Evolutionary conservation across 2,888 invertebrate species (phyloP).

Genomic region (Eremobia ochroleuca): DNA sequence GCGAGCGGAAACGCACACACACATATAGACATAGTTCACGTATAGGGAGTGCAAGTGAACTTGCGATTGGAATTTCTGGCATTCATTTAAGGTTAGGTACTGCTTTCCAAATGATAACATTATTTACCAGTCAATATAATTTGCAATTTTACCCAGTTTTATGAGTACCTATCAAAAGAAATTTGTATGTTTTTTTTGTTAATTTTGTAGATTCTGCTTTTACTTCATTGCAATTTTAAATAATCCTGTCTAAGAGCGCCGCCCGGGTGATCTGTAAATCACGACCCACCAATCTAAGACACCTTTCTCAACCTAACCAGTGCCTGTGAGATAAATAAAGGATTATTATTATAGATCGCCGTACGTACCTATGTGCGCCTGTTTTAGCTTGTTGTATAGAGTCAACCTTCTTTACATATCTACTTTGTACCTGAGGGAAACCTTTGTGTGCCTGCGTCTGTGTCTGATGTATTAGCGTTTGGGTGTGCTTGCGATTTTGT

Average conservation of each 20-base stretch:
- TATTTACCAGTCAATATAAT: background rate
- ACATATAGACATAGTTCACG: background rate
- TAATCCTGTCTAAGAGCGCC: too few species aligned
- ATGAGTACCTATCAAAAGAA: background rate
- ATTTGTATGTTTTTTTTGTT: background rate
- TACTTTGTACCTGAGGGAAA: conserved; percentile 17
- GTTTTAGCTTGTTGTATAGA: background rate
- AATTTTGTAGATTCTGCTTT: background rate
- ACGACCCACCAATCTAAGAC: background rate
- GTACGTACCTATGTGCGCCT: background rate
- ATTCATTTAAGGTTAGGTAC: background rate
- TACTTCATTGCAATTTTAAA: background rate
- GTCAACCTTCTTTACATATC: background rate
- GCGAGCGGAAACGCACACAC: too few species aligned
- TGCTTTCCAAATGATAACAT: background rate
- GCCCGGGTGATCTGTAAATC: background rate
- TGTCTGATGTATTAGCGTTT: conserved; percentile 48
- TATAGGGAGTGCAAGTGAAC: background rate
- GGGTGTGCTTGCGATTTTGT: conserved; percentile 20
- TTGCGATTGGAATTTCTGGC: background rate
- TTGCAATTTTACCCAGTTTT: background rate
- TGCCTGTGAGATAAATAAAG: background rate
- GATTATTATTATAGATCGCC: background rate
- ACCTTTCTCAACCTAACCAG: background rate
- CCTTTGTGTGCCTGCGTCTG: conserved; percentile 58